phyloP scores from a whole-genome alignment of 2,888 invertebrate species.

The Dryobotodes eremita region DNA sequence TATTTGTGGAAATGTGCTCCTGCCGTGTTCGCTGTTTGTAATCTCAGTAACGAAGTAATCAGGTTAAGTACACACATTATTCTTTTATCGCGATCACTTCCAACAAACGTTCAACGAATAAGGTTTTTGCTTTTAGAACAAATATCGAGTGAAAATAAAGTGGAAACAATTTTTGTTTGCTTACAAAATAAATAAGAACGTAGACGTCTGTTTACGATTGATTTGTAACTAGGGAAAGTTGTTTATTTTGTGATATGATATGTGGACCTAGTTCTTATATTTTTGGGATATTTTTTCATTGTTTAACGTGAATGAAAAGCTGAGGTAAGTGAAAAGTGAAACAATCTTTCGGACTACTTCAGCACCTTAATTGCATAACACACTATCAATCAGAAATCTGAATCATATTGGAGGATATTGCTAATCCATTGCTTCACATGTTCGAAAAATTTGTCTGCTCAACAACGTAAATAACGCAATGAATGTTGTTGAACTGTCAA shows the following conservation, averaged over 20 bases:
- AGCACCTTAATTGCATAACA: no score
- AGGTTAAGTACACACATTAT: constrained; percentile 60
- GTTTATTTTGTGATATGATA: constrained; percentile 31
- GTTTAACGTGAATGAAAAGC: neutral
- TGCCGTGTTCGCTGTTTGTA: constrained; percentile 53
- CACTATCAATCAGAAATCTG: no score
- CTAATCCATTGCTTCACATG: no score
- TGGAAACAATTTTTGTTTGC: constrained; percentile 11
- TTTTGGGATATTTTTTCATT: constrained; percentile 19
- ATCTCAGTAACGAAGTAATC: constrained; percentile 62
- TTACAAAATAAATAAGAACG: constrained; percentile 23
- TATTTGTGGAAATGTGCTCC: constrained; percentile 55
- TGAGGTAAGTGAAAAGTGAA: neutral
- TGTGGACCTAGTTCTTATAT: constrained; percentile 8
- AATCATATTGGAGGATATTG: no score
- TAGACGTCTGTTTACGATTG: constrained; percentile 29
- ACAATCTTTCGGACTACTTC: neutral
- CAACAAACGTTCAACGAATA: constrained; percentile 19
- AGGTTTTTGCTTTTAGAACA: constrained; percentile 34
- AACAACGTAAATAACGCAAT: no score
- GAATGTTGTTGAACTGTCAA: no score
- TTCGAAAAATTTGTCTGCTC: no score
- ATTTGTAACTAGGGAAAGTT: constrained; percentile 12
- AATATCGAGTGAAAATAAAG: constrained; percentile 21
- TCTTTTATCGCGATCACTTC: constrained; percentile 48